phyloP scores from a whole-genome alignment of 2,797 vertebrate genomes.

The Chromis chromis region DNA sequence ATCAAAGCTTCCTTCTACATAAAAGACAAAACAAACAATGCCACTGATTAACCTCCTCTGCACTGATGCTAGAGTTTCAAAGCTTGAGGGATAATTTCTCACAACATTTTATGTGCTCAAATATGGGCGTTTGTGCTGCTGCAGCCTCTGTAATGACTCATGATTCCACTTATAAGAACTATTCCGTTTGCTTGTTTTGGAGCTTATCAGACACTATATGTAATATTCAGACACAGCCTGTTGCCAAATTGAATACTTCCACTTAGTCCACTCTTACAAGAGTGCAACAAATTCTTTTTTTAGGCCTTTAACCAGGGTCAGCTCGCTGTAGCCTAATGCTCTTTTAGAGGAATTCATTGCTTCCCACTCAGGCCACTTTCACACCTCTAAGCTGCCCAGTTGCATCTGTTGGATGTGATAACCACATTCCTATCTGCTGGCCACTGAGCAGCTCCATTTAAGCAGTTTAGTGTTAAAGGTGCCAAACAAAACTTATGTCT shows the following conservation, averaged over 20 bases:
- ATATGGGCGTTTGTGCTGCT: too few species aligned
- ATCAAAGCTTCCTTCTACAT: background rate
- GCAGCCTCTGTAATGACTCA: background rate
- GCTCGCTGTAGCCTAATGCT: slow-evolving; percentile 9
- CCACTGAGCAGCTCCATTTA: slow-evolving; percentile 13
- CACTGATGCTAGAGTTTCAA: background rate
- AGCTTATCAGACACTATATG: background rate
- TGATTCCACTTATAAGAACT: background rate
- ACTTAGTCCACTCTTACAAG: background rate
- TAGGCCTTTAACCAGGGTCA: slow-evolving; percentile 8
- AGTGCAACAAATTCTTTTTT: slow-evolving; percentile 6
- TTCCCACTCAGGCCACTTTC: slow-evolving; percentile 8
- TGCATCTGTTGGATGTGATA: slow-evolving; percentile 43
- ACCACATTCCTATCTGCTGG: slow-evolving; percentile 22
- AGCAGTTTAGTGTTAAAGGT: slow-evolving; percentile 4
- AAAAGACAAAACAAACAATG: background rate
- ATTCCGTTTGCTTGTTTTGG: too few species aligned
- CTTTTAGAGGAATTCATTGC: slow-evolving; percentile 1
- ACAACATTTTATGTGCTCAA: too few species aligned
- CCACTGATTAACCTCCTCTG: background rate
- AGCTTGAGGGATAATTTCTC: background rate
- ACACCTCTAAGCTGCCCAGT: slow-evolving; percentile 17
- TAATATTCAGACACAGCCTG: slow-evolving; percentile 7
- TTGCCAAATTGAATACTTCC: background rate
- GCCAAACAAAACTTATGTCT: background rate